Percentiles rank a stretch among this genome's conserved stretches.
Conservation (phyloP, 2,797 vertebrate genomes). For the Cyclura pinguis region DNA sequence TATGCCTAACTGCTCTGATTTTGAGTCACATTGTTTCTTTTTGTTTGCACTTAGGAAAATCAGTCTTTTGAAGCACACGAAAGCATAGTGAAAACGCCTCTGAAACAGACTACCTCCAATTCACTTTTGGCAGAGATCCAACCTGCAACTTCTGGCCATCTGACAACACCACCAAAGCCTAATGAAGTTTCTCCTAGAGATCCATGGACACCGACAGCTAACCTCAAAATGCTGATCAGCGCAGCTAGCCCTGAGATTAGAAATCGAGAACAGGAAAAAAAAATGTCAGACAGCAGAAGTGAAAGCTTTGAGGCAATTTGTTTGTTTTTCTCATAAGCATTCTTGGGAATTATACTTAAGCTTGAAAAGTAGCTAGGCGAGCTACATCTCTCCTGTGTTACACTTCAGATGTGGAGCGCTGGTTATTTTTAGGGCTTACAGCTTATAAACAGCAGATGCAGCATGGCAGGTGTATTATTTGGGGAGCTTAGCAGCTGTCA, state of each 20-base stretch:
- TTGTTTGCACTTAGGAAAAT: slow-evolving; percentile 80
- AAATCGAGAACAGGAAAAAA: slow-evolving; percentile 87
- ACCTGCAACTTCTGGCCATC: slow-evolving; percentile 78
- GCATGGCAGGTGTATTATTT: neutral
- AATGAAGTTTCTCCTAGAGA: slow-evolving; percentile 83
- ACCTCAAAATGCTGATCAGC: slow-evolving; percentile 96
- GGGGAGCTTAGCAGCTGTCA: slow-evolving; percentile 22
- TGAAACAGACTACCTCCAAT: slow-evolving; percentile 74
- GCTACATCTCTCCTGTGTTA: neutral
- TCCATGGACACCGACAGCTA: slow-evolving; percentile 97
- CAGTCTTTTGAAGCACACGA: slow-evolving; percentile 76
- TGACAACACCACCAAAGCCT: slow-evolving; percentile 91
- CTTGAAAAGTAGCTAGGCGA: neutral
- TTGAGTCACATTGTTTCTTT: slow-evolving; percentile 19
- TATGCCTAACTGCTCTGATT: neutral
- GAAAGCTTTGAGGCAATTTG: slow-evolving; percentile 74
- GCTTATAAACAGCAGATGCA: neutral
- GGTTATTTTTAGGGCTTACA: slow-evolving; percentile 33
- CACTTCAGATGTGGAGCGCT: slow-evolving; percentile 11
- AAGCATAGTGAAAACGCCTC: slow-evolving; percentile 74
- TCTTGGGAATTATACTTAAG: neutral
- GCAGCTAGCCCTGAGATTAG: slow-evolving; percentile 96
- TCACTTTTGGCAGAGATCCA: slow-evolving; percentile 70
- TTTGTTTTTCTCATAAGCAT: slow-evolving; percentile 75
- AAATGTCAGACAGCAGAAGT: slow-evolving; percentile 75